Evolutionary conservation across 2,888 invertebrate species (phyloP).

Genomic region (Hemistola chrysoprasaria): DNA sequence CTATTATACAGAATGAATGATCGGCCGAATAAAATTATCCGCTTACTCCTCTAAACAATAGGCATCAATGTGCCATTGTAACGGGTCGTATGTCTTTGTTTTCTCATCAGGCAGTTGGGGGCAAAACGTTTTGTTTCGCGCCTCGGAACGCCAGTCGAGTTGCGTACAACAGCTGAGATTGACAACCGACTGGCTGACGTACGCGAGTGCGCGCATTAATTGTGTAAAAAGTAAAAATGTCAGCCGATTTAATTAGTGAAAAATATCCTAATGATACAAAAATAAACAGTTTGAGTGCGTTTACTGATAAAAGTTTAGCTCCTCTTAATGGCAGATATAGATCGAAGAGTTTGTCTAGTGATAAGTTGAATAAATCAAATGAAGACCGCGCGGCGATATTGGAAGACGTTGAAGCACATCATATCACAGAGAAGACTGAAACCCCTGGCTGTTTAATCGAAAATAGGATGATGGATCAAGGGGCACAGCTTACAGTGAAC

Average conservation of each 20-base stretch:
- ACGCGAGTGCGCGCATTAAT: slow-evolving; percentile 52
- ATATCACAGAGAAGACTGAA: slow-evolving; percentile 64
- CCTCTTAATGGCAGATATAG: slow-evolving; percentile 65
- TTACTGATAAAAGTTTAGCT: slow-evolving; percentile 64
- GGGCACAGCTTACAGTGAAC: slow-evolving; percentile 44
- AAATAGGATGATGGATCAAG: slow-evolving; percentile 56
- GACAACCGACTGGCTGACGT: slow-evolving; percentile 56
- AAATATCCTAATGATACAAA: slow-evolving; percentile 66
- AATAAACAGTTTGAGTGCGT: slow-evolving; percentile 66
- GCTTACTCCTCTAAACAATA: slow-evolving; percentile 32
- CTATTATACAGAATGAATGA: slow-evolving; percentile 29
- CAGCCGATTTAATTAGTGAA: slow-evolving; percentile 67
- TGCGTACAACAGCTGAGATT: slow-evolving; percentile 57
- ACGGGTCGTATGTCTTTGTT: slow-evolving; percentile 57
- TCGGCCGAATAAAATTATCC: slow-evolving; percentile 39
- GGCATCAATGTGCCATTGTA: slow-evolving; percentile 42
- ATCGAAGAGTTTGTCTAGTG: slow-evolving; percentile 76
- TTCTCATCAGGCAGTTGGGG: slow-evolving; percentile 43
- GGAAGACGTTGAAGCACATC: slow-evolving; percentile 69
- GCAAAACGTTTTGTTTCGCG: slow-evolving; percentile 62
- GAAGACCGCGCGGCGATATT: slow-evolving; percentile 72
- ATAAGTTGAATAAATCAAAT: slow-evolving; percentile 72
- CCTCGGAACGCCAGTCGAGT: slow-evolving; percentile 57
- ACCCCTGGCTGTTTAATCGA: slow-evolving; percentile 71
- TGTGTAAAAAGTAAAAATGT: slow-evolving; percentile 72